Percentiles rank a stretch among this genome's conserved stretches.
phyloP scores from a whole-genome alignment of 2,113 vertebrate genomes.

The Chaetops frenatus region DNA sequence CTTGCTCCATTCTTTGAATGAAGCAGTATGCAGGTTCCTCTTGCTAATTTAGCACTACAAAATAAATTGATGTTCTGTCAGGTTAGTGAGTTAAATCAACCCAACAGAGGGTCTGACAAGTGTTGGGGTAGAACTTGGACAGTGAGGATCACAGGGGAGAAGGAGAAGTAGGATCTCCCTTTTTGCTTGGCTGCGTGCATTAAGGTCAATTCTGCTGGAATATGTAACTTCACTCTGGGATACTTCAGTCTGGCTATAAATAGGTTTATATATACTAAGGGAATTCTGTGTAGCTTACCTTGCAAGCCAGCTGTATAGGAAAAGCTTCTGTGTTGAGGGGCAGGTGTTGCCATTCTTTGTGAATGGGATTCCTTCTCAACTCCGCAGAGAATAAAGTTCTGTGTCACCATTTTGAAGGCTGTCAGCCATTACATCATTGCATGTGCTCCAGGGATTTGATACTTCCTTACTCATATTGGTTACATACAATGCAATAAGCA shows the following conservation, averaged over 20 bases:
- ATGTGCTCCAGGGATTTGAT: not conserved
- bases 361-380: not conserved
- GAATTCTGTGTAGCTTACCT: not conserved
- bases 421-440: not conserved
- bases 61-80: not conserved
- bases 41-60: not conserved
- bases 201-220: not conserved
- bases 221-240: not conserved
- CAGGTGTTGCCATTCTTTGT: not conserved
- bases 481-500: not conserved
- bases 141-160: not conserved
- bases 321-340: not conserved
- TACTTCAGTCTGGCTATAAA: not conserved
- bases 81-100: not conserved
- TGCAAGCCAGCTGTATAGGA: not conserved
- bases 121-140: not conserved
- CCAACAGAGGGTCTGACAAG: not conserved
- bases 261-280: not conserved
- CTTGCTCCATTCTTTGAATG: not conserved
- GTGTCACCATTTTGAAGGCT: conserved; percentile 14
- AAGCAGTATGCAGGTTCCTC: not conserved
- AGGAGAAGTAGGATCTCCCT: not conserved
- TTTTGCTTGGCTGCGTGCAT: not conserved
- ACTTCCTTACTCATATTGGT: not conserved
- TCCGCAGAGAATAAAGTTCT: not conserved